phyloP scores from a whole-genome alignment of 2,113 vertebrate genomes.

The Falco punctatus region DNA sequence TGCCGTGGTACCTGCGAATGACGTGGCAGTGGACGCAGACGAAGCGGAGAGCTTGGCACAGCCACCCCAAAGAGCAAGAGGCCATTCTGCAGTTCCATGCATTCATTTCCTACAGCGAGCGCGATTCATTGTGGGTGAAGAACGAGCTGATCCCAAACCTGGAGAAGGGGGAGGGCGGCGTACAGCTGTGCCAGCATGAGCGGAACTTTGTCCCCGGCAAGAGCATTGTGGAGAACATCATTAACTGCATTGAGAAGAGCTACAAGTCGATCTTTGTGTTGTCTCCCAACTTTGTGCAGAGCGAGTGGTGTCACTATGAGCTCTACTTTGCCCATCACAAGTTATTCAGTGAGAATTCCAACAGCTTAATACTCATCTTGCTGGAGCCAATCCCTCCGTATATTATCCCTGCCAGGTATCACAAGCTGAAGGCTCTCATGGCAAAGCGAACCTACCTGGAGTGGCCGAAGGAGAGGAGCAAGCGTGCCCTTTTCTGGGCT shows the following conservation, averaged over 20 bases:
- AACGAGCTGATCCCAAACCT: conserved; percentile 81
- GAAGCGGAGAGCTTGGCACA: conserved; percentile 75
- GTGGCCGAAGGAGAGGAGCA: conserved; percentile 87
- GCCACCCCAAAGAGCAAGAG: conserved; percentile 33
- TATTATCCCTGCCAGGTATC: conserved; percentile 84
- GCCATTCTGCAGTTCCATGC: conserved; percentile 81
- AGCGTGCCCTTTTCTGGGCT: conserved; percentile 86
- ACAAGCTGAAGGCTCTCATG: conserved; percentile 87
- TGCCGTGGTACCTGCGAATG: conserved; percentile 89
- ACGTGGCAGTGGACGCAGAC: conserved; percentile 86
- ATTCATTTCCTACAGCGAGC: conserved; percentile 90
- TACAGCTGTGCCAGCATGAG: conserved; percentile 85
- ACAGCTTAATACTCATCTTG: conserved; percentile 85
- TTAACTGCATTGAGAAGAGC: conserved; percentile 87
- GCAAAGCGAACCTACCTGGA: conserved; percentile 85
- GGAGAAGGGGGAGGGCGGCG: conserved; percentile 72
- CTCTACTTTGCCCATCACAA: conserved; percentile 93
- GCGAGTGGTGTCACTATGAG: conserved; percentile 95
- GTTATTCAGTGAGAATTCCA: conserved; percentile 69
- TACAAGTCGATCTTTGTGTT: conserved; percentile 88
- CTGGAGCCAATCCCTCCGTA: conserved; percentile 87
- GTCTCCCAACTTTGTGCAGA: conserved; percentile 90
- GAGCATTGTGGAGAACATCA: conserved; percentile 89
- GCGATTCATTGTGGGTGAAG: conserved; percentile 83
- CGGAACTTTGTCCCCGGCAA: conserved; percentile 87